Percentiles rank a stretch among this genome's conserved stretches.
Evolutionary conservation across 2,797 vertebrate species (phyloP).

Genomic region (Argentina silus): DNA sequence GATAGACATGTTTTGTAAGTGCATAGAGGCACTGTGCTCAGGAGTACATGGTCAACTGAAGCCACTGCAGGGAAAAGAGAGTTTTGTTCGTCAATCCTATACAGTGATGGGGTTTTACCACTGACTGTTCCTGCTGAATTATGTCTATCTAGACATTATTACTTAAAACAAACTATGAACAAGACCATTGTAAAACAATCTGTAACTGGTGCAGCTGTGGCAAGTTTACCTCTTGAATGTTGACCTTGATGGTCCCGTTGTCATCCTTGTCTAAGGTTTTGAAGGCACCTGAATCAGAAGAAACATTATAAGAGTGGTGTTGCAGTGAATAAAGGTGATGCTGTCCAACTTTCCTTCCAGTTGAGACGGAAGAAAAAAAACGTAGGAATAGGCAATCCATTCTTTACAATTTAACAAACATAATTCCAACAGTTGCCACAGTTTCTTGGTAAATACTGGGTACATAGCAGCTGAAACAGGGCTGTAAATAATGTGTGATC

Average conservation of each 20-base stretch:
- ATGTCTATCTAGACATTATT: neutral
- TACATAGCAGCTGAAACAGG: too few species aligned
- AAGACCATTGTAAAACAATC: neutral
- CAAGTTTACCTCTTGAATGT: constrained; percentile 84
- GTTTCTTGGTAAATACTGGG: too few species aligned
- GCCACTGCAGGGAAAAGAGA: constrained; percentile 80
- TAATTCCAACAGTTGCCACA: too few species aligned
- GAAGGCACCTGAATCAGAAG: constrained; percentile 81
- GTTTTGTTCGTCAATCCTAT: neutral
- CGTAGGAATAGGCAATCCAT: too few species aligned
- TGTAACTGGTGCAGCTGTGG: neutral
- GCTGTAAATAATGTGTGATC: too few species aligned
- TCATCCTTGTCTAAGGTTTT: constrained; percentile 86
- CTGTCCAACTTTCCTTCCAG: too few species aligned
- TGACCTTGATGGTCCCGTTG: constrained; percentile 84
- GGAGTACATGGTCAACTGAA: constrained; percentile 95
- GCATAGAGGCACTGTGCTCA: constrained; percentile 64
- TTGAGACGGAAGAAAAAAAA: too few species aligned
- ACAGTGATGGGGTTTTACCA: neutral
- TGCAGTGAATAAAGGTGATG: too few species aligned
- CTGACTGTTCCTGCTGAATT: neutral
- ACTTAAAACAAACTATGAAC: neutral
- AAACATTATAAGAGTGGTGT: neutral
- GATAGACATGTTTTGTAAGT: constrained; percentile 42
- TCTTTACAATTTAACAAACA: too few species aligned